phyloP scores from a whole-genome alignment of 1,140 invertebrate genomes.

The Choristoneura fumiferana region DNA sequence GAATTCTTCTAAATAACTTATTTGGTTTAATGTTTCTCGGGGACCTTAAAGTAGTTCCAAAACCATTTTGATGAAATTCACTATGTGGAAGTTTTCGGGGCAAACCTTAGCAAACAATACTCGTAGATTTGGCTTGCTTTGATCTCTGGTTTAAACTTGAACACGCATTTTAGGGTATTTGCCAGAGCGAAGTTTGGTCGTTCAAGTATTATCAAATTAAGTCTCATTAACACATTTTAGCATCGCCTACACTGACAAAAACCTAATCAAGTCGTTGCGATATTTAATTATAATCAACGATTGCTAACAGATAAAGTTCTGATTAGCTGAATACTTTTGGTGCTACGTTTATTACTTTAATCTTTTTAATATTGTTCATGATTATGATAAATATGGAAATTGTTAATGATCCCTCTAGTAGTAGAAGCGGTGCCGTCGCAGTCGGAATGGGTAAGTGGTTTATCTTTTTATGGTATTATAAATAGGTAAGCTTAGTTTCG shows the following conservation, averaged over 20 bases:
- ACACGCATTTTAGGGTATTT: too few species aligned
- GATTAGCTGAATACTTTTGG: conserved; percentile 26
- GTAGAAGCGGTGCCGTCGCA: conserved; percentile 31
- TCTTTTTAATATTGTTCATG: conserved; percentile 20
- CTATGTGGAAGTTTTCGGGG: too few species aligned
- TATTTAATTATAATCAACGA: background rate
- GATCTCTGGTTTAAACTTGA: too few species aligned
- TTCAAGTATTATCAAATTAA: too few species aligned
- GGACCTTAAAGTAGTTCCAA: too few species aligned
- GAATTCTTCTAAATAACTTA: too few species aligned
- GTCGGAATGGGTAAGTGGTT: conserved; percentile 52
- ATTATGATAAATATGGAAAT: conserved; percentile 46
- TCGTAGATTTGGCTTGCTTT: too few species aligned
- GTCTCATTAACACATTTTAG: too few species aligned
- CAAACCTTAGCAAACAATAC: too few species aligned
- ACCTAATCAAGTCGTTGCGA: background rate
- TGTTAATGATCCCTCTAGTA: conserved; percentile 41
- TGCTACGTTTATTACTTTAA: conserved; percentile 25
- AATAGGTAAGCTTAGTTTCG: background rate
- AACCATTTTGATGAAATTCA: too few species aligned
- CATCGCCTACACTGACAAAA: background rate
- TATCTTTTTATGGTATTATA: conserved; percentile 18
- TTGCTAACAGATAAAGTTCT: conserved; percentile 19
- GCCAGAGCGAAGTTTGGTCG: too few species aligned
- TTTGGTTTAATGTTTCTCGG: too few species aligned